Percentiles rank a stretch among this genome's conserved stretches.
phyloP scores from a whole-genome alignment of 2,888 invertebrate genomes.

The Hesperia comma region DNA sequence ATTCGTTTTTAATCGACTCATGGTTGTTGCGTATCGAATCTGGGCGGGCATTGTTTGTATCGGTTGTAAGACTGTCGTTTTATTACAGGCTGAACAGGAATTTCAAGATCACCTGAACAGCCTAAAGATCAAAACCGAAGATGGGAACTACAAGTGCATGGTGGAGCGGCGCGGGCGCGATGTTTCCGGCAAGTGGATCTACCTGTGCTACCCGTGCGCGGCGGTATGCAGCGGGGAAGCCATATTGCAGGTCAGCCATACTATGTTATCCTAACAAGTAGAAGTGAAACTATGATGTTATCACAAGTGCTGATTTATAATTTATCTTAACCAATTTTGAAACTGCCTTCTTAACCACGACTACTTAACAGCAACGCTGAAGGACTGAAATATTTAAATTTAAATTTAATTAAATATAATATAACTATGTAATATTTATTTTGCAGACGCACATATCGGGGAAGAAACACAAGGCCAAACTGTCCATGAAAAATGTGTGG shows the following conservation, averaged over 20 bases:
- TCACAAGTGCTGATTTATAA: too few species aligned
- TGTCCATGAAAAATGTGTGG: slow-evolving; percentile 61
- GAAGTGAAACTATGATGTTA: too few species aligned
- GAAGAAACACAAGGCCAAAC: slow-evolving; percentile 74
- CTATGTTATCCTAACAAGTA: too few species aligned
- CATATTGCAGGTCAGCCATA: slow-evolving; percentile 65
- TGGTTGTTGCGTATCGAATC: background rate
- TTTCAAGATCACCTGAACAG: slow-evolving; percentile 73
- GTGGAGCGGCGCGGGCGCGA: slow-evolving; percentile 76
- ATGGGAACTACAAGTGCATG: slow-evolving; percentile 72
- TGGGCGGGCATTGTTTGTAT: background rate
- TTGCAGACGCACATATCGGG: slow-evolving; percentile 76
- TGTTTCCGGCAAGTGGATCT: slow-evolving; percentile 73
- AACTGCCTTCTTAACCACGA: too few species aligned
- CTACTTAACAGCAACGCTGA: too few species aligned
- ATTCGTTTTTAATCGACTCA: background rate
- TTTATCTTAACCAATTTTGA: too few species aligned
- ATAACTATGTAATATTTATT: too few species aligned
- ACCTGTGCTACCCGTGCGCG: slow-evolving; percentile 81
- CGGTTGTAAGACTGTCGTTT: background rate
- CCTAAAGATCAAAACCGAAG: slow-evolving; percentile 74
- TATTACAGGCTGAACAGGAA: slow-evolving; percentile 71
- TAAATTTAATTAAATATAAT: background rate
- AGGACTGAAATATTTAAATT: too few species aligned
- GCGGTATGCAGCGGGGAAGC: slow-evolving; percentile 76